Evolutionary conservation across 2,113 vertebrate genomes (phyloP).

Genomic region (Amblyopsis rosae): DNA sequence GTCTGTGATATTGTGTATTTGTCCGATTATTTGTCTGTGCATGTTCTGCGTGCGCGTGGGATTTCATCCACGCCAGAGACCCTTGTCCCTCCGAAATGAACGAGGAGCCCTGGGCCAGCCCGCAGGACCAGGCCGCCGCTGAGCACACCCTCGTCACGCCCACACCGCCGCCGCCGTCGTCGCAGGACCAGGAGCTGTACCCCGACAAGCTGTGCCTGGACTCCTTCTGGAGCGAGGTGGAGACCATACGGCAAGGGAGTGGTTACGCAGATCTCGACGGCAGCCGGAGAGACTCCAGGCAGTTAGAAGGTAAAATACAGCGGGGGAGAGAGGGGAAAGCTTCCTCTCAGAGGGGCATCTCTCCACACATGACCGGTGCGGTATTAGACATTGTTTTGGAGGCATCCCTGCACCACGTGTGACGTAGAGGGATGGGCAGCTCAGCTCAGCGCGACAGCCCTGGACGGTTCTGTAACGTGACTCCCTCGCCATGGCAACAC

Average conservation of each 20-base stretch:
- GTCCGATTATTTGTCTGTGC: constrained; percentile 5
- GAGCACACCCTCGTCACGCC: constrained; percentile 49
- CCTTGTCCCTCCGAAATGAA: constrained; percentile 81
- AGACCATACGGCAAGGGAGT: constrained; percentile 81
- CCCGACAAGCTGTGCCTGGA: constrained; percentile 82
- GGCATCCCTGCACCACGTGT: background rate
- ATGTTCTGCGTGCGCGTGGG: constrained; percentile 65
- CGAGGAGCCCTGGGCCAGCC: constrained; percentile 71
- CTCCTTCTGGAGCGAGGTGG: constrained; percentile 88
- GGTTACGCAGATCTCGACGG: constrained; percentile 76
- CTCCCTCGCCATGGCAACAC: constrained; percentile 46
- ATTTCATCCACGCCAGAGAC: constrained; percentile 65
- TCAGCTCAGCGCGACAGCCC: background rate
- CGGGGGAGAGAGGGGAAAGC: background rate
- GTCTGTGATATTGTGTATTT: constrained; percentile 47
- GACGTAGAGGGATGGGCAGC: background rate
- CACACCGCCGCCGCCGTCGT: background rate
- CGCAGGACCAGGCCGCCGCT: constrained; percentile 69
- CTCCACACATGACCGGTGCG: background rate
- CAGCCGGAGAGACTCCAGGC: constrained; percentile 76
- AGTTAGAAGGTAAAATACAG: constrained; percentile 80
- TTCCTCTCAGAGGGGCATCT: background rate
- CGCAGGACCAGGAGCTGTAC: constrained; percentile 69
- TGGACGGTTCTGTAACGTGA: constrained; percentile 12
- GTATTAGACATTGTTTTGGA: background rate